Base-by-base conservation (phyloP, 2,888 invertebrate species). In the Cancer borealis region DNA sequence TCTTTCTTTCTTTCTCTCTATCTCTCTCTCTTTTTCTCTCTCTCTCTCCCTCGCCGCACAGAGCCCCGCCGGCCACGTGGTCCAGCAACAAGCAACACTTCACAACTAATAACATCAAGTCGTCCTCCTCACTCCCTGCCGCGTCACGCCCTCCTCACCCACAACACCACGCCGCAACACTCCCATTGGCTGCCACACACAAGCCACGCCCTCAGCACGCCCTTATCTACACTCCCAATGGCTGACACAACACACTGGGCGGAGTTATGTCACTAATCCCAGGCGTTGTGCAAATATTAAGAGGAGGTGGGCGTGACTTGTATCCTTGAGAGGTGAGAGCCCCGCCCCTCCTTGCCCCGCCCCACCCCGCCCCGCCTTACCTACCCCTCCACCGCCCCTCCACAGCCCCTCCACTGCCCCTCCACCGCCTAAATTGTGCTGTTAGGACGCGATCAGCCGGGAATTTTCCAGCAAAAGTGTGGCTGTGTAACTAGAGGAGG, bases 1-100 rank as follows among this genome's bases (percentile, higher is more conserved):
- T 6, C 30, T 30, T 12, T 10, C 79, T 6, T 14, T 79, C 79
- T 79, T 26, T 79, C 79, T 12, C 79, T 79, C 26, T 79, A 0
- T 30, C 66, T 66, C 66, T 79, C 26, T 79, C 79, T 12, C 26
- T 79, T 4, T 79, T 0, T 30, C 66, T 66, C n/a, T 17, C 26
- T 6, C 73, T 73, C n/a, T 73, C 73, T 73, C n/a, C n/a, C 73
- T 79, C 79, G 30, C 79, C 30, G 79, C 30, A 30, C 30, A 26
- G 30, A 26, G 79, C 30, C 79, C 66, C 91, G 21, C 14, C 26
- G 45, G 30, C 94, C 94, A 92, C 94, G 94, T 94, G 94, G 92
- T 92, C 88, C 88, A 54, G 88, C 89, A 94, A 94, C 94, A 92
- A 92, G 54, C 89, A 94, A 92, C 94, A 94, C 94, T 94, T 92